A percentile compares a stretch with the other conserved stretches of the same genome.
phyloP scores from a whole-genome alignment of 2,888 invertebrate genomes.

The Stenurella melanura region DNA sequence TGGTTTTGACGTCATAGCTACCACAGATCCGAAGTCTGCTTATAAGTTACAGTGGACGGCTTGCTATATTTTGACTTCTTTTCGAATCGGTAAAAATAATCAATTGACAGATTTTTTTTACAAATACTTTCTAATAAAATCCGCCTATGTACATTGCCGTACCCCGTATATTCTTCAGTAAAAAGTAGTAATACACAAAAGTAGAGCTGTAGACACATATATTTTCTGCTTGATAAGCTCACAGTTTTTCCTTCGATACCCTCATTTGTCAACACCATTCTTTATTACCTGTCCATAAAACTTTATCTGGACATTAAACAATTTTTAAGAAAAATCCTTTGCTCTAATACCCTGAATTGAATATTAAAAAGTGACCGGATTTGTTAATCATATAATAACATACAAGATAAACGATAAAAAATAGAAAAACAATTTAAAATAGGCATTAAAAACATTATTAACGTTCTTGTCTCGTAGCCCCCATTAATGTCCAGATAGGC shows the following conservation, averaged over 20 bases:
- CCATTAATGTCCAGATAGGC: slow-evolving; percentile 70
- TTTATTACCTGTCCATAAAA: slow-evolving; percentile 20
- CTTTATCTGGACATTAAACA: slow-evolving; percentile 11
- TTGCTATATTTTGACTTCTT: no score
- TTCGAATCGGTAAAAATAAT: no score
- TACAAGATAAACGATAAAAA: slow-evolving; percentile 33
- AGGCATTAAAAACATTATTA: slow-evolving; percentile 68
- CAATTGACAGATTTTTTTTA: no score
- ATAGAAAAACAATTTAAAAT: slow-evolving; percentile 61
- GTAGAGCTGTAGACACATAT: not conserved
- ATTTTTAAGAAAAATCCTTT: slow-evolving; percentile 16
- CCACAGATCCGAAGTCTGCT: no score
- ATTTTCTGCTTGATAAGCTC: not conserved
- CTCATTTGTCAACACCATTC: slow-evolving; percentile 18
- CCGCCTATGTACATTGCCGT: not conserved
- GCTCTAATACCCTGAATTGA: not conserved
- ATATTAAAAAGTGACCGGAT: slow-evolving; percentile 33
- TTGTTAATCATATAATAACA: slow-evolving; percentile 32
- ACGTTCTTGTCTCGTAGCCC: slow-evolving; percentile 68
- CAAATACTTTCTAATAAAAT: no score
- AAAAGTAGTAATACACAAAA: not conserved
- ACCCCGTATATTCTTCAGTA: not conserved
- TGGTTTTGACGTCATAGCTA: no score
- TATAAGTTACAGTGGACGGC: no score
- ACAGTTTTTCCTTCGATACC: not conserved